Conservation (phyloP, 2,797 vertebrate species). For the Eremophila alpestris region DNA sequence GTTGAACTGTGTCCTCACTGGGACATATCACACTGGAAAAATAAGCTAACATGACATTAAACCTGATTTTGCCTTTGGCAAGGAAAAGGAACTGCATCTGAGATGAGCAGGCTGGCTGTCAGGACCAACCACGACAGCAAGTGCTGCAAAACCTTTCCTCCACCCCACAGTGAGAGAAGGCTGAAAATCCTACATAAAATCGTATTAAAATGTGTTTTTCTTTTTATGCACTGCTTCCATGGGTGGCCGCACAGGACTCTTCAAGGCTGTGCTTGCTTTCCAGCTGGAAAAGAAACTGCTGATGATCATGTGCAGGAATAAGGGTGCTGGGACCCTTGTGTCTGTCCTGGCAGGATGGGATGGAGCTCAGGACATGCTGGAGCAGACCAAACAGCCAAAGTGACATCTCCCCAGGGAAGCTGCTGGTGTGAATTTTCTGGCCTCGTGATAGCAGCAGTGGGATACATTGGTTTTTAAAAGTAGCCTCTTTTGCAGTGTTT, state of each 20-base stretch:
- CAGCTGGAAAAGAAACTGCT: neutral
- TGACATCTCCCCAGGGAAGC: neutral
- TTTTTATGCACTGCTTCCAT: rapidly evolving
- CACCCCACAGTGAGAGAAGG: neutral
- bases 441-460: rapidly evolving
- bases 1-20: neutral
- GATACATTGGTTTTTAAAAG: neutral
- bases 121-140: neutral
- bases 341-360: neutral
- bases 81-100: neutral
- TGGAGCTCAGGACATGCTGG: neutral
- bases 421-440: neutral
- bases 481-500: neutral
- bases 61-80: constrained; percentile 10
- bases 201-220: neutral
- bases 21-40: neutral
- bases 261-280: neutral
- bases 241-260: rapidly evolving
- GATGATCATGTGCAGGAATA: rapidly evolving
- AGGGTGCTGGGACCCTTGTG: rapidly evolving
- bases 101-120: neutral
- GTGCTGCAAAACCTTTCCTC: neutral
- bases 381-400: neutral
- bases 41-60: constrained; percentile 30
- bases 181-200: neutral